Evolutionary conservation across 2,888 invertebrate genomes (phyloP).

Genomic region (Galeopsomyia nigrocyanea): DNA sequence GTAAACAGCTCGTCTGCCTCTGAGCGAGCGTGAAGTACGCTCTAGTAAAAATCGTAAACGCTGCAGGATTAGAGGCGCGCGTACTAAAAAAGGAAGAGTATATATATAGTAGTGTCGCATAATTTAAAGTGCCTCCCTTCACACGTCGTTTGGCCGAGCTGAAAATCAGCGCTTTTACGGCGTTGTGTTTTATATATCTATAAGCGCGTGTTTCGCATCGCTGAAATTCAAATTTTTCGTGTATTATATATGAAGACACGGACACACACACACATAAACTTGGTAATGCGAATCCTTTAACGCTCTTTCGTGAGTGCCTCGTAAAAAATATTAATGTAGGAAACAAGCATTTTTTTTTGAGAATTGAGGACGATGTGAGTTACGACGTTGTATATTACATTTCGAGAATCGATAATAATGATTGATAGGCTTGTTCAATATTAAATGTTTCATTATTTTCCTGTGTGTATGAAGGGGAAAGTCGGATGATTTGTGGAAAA

Average conservation of each 20-base stretch:
- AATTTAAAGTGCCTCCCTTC: constrained; percentile 28
- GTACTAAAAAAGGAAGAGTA: not conserved
- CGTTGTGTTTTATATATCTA: constrained; percentile 28
- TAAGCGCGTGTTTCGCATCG: not conserved
- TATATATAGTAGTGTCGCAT: constrained; percentile 34
- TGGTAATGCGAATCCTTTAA: constrained; percentile 32
- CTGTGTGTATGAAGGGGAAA: too few relatives aligned
- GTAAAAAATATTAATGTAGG: constrained; percentile 12
- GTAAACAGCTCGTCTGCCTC: too few relatives aligned
- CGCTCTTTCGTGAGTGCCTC: constrained; percentile 6
- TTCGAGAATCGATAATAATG: too few relatives aligned
- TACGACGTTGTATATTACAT: too few relatives aligned
- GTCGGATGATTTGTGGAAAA: too few relatives aligned
- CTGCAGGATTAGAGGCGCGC: not conserved
- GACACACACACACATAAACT: not conserved
- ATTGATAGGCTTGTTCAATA: too few relatives aligned
- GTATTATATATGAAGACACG: not conserved
- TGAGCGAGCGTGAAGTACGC: too few relatives aligned
- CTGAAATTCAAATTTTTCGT: constrained; percentile 29
- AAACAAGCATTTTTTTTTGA: too few relatives aligned
- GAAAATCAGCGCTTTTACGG: constrained; percentile 31
- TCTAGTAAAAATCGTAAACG: too few relatives aligned
- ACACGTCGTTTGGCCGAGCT: constrained; percentile 29
- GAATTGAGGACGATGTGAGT: too few relatives aligned
- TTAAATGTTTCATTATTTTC: too few relatives aligned